Conservation (phyloP, 1,140 invertebrate genomes). For the Zaprionus taronus region DNA sequence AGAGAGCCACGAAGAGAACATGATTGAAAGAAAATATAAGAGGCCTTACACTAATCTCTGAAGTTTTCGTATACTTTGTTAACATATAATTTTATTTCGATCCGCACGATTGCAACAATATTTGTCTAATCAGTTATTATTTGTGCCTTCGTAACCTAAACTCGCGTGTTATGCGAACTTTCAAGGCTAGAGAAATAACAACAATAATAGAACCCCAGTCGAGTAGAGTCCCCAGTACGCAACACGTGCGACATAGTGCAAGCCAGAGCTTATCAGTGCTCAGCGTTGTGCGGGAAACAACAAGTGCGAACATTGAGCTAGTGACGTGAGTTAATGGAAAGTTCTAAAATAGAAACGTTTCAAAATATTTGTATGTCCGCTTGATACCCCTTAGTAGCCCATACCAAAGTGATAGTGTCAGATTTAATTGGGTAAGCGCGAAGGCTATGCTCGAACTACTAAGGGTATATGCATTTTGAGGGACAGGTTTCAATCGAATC, state of each 20-base stretch:
- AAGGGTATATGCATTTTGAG: neutral
- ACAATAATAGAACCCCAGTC: conserved; percentile 2
- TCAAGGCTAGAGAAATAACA: conserved; percentile 40
- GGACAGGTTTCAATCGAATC: neutral
- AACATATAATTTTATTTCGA: conserved; percentile 1
- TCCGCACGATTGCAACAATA: conserved; percentile 1
- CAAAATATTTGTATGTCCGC: neutral
- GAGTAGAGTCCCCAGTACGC: conserved; percentile 20
- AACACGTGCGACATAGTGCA: conserved; percentile 42
- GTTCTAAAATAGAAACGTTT: neutral
- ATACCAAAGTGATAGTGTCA: neutral
- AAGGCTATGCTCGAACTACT: neutral
- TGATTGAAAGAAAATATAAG: no score
- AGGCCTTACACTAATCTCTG: no score
- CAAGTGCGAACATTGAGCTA: conserved; percentile 10
- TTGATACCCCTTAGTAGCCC: neutral
- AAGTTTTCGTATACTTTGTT: neutral
- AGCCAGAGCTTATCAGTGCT: conserved; percentile 25
- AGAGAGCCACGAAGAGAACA: neutral
- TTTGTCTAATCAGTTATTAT: conserved; percentile 11
- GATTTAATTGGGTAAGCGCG: neutral
- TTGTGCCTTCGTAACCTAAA: conserved; percentile 22
- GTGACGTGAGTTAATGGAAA: conserved; percentile 6
- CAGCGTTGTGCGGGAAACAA: neutral
- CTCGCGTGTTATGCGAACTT: conserved; percentile 43